Conservation (phyloP, 2,113 vertebrate genomes). For the Dolichallabes microphthalmus region DNA sequence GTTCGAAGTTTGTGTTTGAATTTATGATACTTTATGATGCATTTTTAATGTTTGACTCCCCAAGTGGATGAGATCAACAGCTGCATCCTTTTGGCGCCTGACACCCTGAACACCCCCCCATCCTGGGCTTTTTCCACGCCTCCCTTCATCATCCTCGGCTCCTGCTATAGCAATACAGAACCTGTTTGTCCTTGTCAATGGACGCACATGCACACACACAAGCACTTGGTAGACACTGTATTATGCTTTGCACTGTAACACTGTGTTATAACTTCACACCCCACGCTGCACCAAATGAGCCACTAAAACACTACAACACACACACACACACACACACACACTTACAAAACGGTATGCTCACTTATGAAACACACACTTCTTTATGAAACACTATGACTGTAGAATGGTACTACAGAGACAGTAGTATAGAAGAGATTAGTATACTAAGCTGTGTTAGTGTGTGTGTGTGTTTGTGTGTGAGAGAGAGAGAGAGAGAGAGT, state of each 20-base stretch:
- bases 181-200: constrained; percentile 64
- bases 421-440: not conserved
- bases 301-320: constrained; percentile 5
- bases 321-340: constrained; percentile 2
- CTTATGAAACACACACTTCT: not conserved
- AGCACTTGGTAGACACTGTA: not conserved
- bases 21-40: no score
- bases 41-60: no score
- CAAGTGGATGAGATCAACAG: constrained; percentile 59
- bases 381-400: not conserved
- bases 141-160: constrained; percentile 26
- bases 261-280: constrained; percentile 10
- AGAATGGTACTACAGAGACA: not conserved
- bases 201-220: not conserved
- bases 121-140: constrained; percentile 20
- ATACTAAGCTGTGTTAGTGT: not conserved
- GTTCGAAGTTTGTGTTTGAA: no score
- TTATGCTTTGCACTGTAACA: constrained; percentile 1
- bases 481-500: no score
- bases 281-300: constrained; percentile 22
- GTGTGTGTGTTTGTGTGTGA: not conserved
- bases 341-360: not conserved
- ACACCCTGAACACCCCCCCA: not conserved
- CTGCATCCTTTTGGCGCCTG: constrained; percentile 50
- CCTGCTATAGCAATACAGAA: constrained; percentile 37